Evolutionary conservation across 2,888 invertebrate species (phyloP).

Genomic region (Cloeon dipterum): DNA sequence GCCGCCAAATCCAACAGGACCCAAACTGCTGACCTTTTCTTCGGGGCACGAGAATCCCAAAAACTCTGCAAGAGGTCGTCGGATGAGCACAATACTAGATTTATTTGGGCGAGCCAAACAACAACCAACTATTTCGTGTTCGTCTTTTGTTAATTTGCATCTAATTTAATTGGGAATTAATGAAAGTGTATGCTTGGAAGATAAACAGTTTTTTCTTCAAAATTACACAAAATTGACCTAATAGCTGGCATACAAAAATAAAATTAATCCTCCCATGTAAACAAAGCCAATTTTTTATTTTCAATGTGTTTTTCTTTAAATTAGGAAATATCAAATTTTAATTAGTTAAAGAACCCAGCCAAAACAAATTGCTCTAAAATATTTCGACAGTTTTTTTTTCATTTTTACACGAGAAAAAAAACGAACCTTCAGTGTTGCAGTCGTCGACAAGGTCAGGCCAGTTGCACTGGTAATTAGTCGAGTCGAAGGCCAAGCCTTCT

Average conservation of each 20-base stretch:
- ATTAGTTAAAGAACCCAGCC: not conserved
- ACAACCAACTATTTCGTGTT: not conserved
- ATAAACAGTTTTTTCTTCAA: no score
- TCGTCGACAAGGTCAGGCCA: conserved; percentile 68
- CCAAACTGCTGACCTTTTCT: conserved; percentile 13
- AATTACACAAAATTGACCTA: no score
- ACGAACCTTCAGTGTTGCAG: conserved; percentile 61
- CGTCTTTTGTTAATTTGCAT: not conserved
- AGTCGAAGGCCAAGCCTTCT: conserved; percentile 68
- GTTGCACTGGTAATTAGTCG: conserved; percentile 44
- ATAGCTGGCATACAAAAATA: no score
- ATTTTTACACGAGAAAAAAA: no score
- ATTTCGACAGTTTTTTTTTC: no score
- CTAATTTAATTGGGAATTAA: not conserved
- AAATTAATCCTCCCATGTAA: no score
- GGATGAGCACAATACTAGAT: no score
- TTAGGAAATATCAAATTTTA: no score
- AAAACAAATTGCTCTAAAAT: no score
- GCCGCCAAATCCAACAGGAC: conserved; percentile 22
- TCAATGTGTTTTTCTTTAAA: no score
- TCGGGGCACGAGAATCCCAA: conserved; percentile 58
- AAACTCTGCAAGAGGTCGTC: conserved; percentile 29
- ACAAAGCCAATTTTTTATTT: not conserved
- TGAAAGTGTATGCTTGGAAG: no score
- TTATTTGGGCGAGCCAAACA: no score